Base-by-base conservation (phyloP, 2,888 invertebrate species). In the Macroteleia sp. region DNA sequence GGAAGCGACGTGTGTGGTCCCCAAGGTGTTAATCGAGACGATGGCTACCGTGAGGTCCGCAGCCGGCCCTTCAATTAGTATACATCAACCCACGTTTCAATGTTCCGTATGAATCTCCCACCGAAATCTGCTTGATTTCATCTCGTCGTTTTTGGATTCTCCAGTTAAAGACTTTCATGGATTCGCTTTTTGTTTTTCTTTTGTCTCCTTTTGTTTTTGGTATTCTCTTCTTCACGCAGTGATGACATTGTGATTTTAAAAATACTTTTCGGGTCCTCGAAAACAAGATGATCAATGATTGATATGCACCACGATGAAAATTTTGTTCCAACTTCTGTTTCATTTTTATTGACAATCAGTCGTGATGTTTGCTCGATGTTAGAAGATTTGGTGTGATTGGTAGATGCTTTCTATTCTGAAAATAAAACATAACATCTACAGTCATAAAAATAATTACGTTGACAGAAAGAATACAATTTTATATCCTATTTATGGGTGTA, bases 61-160 rank as follows among this genome's bases (percentile, higher is more conserved):
- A 82, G 85, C 85, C 85, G 87, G 85, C 87, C 87, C 89, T 89
- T 90, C 91, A 91, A 91, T 91, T 91, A 91, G 90, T 90, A 88
- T 87, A 86, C 87, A 85, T 82, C 79, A 67, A 56, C 80, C 77
- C 80, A 80, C 80, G 77, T 77, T 75, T 80, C 71, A 46, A 16
- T 54, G 70, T 66, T 50, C 22, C 61, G 32, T 42, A 44, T 36
- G 30, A 54, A 50, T 73, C 57, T 39, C 46, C 48, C 57, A 16
- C 42, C 20, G 42, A 59, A 56, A 67, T 70, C 54, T 41, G 46
- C 70, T 71, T 67, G 20, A 59, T 69, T 50, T 30, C 61, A 17
- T 12, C 9, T 59, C 28, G 34, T 71, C 20, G 34, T 61, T 69
- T 74, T 57, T 59, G 19, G 61, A 32, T 64, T 42, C 52, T 32